phyloP scores from a whole-genome alignment of 2,888 invertebrate genomes.

The Dusona sp. region DNA sequence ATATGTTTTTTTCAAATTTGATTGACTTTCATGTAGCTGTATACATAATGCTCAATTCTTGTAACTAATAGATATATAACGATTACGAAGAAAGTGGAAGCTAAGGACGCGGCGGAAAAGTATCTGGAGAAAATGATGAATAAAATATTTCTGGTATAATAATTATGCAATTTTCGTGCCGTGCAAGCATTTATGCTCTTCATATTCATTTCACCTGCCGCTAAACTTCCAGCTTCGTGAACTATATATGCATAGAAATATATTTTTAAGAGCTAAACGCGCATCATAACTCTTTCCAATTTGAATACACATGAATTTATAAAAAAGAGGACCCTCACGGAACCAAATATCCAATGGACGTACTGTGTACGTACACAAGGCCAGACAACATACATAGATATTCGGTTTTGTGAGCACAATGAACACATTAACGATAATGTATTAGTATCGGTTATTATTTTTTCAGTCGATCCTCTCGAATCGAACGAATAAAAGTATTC shows the following conservation, averaged over 20 bases:
- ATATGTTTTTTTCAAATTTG: background rate
- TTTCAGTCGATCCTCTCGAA: background rate
- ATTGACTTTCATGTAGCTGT: background rate
- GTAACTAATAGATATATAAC: slow-evolving; percentile 59
- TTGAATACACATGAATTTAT: background rate
- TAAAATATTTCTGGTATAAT: slow-evolving; percentile 49
- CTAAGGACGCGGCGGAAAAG: slow-evolving; percentile 22
- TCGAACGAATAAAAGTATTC: background rate
- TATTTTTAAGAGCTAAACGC: background rate
- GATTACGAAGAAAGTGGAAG: slow-evolving; percentile 46
- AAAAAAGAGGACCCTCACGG: background rate
- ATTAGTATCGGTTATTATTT: background rate
- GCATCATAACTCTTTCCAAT: background rate
- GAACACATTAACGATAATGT: background rate
- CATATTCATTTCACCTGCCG: background rate
- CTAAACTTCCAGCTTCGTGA: background rate
- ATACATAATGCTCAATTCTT: slow-evolving; percentile 3
- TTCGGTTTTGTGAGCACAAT: background rate
- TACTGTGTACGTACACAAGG: no score
- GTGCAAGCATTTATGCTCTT: slow-evolving; percentile 12
- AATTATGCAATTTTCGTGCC: slow-evolving; percentile 44
- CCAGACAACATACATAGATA: background rate
- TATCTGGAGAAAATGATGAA: slow-evolving; percentile 29
- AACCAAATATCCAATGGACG: no score
- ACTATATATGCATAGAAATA: background rate